Evolutionary conservation across 2,113 vertebrate species (phyloP), one percentile per base, ranked within the genome.

Genomic region (Hystrix brachyura): DNA sequence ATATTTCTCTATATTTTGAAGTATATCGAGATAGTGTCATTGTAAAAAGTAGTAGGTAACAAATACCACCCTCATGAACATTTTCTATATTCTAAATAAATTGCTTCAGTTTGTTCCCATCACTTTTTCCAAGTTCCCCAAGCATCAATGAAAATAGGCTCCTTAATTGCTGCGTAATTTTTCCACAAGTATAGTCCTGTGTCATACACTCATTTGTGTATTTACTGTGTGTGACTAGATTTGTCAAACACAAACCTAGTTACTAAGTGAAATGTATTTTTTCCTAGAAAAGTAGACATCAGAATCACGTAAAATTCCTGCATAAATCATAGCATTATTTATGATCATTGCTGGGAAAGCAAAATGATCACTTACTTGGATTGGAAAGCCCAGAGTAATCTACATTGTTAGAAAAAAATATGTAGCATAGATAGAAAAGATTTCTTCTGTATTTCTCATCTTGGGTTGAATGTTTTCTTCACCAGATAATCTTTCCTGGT

Each of bases 11-110:
- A 2, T 91, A 59, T 85, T 95, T 83, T 59, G 32, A 95, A 87
- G 18, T 59, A 46, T 59, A 32, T 57, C 67, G 55, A 59, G 59
- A 67, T 19, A 65, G 53, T 76, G 19, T 95, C 7, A 62, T 71
- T 88, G 8, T 72, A 72, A 82, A 93, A n/a, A 51, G 34, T 95
- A 69, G 29, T 87, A 83, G 59, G n/a, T 74, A 92, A 67, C 87
- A 97, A 91, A 96, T 87, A 69, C 23, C 71, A 92, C 94, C n/a
- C 71, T 86, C 94, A 65, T 93, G 93, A 92, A 90, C 21, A 72
- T 96, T 97, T 95, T 90, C 55, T 87, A 85, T 92, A 94, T 98
- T 94, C 93, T 82, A 95, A 95, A 94, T 94, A 98, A 96, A 94
- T 96, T 97, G 90, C 90, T 55, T 97, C 91, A 94, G 96, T 98